Conservation (phyloP, 2,113 vertebrate species). For the Catharus bicknelli region DNA sequence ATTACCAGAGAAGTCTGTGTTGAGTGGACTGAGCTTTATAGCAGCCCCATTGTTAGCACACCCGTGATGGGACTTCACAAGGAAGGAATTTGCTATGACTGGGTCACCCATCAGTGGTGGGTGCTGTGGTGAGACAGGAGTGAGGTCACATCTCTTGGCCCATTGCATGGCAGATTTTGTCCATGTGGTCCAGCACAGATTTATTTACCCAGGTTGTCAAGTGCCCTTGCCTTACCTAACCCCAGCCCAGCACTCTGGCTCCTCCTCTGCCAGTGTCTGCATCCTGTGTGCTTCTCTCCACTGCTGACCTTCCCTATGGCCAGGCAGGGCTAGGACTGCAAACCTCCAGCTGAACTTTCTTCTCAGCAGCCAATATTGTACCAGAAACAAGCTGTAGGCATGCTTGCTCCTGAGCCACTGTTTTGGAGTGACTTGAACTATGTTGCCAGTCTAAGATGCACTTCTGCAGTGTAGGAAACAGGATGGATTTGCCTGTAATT, state of each 20-base stretch:
- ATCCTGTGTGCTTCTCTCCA: neutral
- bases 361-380: neutral
- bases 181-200: accelerated
- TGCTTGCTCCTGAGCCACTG: accelerated
- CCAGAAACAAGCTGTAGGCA: neutral
- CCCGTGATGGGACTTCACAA: neutral
- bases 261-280: neutral
- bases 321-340: neutral
- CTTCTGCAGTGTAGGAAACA: neutral
- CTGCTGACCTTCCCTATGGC: accelerated
- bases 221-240: neutral
- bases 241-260: neutral
- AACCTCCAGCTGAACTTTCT: neutral
- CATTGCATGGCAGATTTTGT: accelerated
- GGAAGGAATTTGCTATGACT: neutral
- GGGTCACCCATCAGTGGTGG: accelerated
- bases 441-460: neutral
- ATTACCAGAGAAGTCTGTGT: neutral
- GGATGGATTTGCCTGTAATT: neutral
- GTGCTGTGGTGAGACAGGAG: neutral
- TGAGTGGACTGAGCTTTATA: neutral
- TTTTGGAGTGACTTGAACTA: neutral
- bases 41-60: neutral
- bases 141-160: neutral
- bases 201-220: neutral